Evolutionary conservation across 2,797 vertebrate genomes (phyloP).

Genomic region (Sternarchorhynchus goeldii): DNA sequence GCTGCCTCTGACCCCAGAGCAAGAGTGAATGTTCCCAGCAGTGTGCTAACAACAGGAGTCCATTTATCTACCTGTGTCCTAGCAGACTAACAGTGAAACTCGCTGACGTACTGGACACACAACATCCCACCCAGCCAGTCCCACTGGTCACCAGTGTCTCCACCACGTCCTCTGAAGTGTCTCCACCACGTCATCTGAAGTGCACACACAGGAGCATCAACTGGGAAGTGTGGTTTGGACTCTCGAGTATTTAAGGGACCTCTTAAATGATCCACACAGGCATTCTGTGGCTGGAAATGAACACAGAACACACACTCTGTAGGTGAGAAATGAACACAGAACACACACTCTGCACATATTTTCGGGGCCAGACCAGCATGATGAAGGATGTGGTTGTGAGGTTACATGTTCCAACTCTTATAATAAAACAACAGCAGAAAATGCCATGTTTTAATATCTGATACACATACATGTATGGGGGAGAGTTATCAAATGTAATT

Average conservation of each 20-base stretch:
- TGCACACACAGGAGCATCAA: conserved; percentile 20
- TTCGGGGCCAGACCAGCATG: too few relatives aligned
- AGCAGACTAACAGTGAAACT: conserved; percentile 35
- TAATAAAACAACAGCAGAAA: conserved; percentile 14
- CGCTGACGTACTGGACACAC: conserved; percentile 15
- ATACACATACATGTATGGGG: background rate
- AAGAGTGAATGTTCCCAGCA: conserved; percentile 12
- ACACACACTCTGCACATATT: background rate
- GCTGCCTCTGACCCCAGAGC: background rate
- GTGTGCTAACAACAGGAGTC: conserved; percentile 40
- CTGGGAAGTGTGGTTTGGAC: background rate
- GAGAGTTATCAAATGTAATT: conserved; percentile 30
- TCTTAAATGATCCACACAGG: conserved; percentile 20
- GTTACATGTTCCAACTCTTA: background rate
- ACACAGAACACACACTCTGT: background rate
- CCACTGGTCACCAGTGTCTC: conserved; percentile 1
- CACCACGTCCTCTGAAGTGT: conserved; percentile 13
- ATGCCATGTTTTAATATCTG: conserved; percentile 12
- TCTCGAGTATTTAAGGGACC: conserved; percentile 14
- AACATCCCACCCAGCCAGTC: background rate
- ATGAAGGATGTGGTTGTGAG: too few relatives aligned
- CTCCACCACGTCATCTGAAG: too few relatives aligned
- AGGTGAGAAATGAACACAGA: background rate
- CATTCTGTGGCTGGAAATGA: background rate
- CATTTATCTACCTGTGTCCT: conserved; percentile 32